phyloP scores from a whole-genome alignment of 1,140 invertebrate genomes.

The Lasioglossum albipes region DNA sequence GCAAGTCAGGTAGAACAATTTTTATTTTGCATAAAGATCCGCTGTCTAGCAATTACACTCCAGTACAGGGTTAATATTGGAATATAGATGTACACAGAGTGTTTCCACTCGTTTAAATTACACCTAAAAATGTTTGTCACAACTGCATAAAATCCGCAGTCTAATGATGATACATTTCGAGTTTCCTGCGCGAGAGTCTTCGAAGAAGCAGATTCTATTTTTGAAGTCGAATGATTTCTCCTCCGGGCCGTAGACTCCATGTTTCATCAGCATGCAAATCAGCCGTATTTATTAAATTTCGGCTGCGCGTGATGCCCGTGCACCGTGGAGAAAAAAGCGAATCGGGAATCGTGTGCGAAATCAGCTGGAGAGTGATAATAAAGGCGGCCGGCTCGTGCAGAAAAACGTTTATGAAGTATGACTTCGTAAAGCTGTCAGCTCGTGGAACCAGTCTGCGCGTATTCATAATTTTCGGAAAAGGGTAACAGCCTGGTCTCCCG shows the following conservation, averaged over 20 bases:
- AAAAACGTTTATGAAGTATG: neutral
- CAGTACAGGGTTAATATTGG: no score
- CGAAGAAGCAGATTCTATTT: neutral
- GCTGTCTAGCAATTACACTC: no score
- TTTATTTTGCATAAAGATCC: no score
- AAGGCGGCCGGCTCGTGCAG: neutral
- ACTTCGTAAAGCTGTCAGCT: constrained; percentile 20
- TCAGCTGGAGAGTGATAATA: neutral
- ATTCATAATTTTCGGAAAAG: constrained; percentile 19
- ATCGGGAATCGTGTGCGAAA: neutral
- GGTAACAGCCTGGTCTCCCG: constrained; percentile 9
- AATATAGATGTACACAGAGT: no score
- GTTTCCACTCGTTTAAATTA: no score
- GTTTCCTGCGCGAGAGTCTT: neutral
- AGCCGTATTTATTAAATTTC: neutral
- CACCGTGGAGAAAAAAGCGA: neutral
- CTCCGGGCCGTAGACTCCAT: neutral
- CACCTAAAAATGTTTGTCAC: no score
- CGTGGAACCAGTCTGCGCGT: constrained; percentile 11
- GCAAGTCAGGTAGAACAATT: no score
- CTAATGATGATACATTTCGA: neutral
- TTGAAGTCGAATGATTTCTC: neutral
- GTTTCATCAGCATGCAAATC: constrained; percentile 14
- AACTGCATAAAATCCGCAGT: no score
- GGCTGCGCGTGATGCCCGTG: neutral